Percentiles rank a stretch among this genome's conserved stretches.
These are phyloP conservation scores for Semotilus atromaculatus DNA, from an alignment of 2,797 vertebrate species.

Conservation along the genomic window DNA sequence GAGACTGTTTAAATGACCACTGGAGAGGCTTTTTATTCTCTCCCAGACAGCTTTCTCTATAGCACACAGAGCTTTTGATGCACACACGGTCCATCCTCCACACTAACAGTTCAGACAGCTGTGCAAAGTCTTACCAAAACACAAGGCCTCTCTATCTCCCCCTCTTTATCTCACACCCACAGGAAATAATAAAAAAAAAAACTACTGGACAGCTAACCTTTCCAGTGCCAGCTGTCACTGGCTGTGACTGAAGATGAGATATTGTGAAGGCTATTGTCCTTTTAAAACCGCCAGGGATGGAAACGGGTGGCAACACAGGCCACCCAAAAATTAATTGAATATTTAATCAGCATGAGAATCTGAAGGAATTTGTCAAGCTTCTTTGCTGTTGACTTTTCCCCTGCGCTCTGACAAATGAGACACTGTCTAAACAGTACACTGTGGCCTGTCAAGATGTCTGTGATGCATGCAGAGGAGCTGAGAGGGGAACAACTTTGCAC, in stretches of 20 bases:
- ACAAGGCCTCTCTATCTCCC: slow-evolving; percentile 42
- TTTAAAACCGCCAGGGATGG: slow-evolving; percentile 45
- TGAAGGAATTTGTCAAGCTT: slow-evolving; percentile 37
- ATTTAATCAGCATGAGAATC: slow-evolving; percentile 55
- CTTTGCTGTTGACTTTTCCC: slow-evolving; percentile 47
- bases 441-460: slow-evolving; percentile 38
- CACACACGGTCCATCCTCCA: slow-evolving; percentile 36
- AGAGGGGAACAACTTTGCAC: slow-evolving; percentile 41
- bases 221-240: slow-evolving; percentile 39
- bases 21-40: slow-evolving; percentile 52
- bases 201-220: slow-evolving; percentile 51
- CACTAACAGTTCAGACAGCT: slow-evolving; percentile 42
- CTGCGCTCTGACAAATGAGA: slow-evolving; percentile 43
- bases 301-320: neutral
- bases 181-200: slow-evolving; percentile 43
- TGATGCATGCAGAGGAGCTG: slow-evolving; percentile 28
- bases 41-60: slow-evolving; percentile 46
- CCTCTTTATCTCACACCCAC: slow-evolving; percentile 46
- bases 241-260: slow-evolving; percentile 53
- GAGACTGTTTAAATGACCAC: slow-evolving; percentile 55
- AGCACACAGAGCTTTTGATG: slow-evolving; percentile 53
- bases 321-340: slow-evolving; percentile 49
- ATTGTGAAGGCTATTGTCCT: slow-evolving; percentile 33
- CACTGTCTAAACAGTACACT: slow-evolving; percentile 47
- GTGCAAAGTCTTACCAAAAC: slow-evolving; percentile 26